Base-by-base conservation (phyloP, 2,113 vertebrate species). In the Xerus inauris region DNA sequence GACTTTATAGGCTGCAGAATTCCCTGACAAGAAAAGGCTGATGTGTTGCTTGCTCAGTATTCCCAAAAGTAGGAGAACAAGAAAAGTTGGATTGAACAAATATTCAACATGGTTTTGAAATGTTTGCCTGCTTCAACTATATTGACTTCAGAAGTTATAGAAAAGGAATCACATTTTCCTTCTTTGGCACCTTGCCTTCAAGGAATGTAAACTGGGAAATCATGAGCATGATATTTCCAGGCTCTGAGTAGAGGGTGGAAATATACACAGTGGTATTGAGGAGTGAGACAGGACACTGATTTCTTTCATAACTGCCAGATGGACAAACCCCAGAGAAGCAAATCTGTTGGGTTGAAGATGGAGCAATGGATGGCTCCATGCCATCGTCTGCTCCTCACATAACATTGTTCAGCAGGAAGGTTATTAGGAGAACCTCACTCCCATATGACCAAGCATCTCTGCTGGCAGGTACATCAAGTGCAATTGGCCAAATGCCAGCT, bases 151-250 rank as follows among this genome's bases (percentile, higher is more conserved):
- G 80, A 80, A 95, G 69, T 83, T 89, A 86, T 91, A 73, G 92
- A 87, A 96, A 95, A 91, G 28, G 62, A 91, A 80, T 92, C 75
- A 62, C 8, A 45, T 79, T 80, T 95, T 91, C 62, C 80, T 95
- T 71, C 49, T 94, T 93, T 96, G 87, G 87, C 83, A 95, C 10
- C 49, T 96, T 83, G 71, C 80, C 95, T 94, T 95, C 26, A 96
- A 71, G 54, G 57, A 93, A 80, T 83, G 47, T 30, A 67, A 92
- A 45, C 65, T 62, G 59, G 79, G 77, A 97, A 94, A 80, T 75
- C 42, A 80, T 59, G 69, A 93, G 38, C 38, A 62, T 19, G 57
- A 84, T 81, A 93, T 95, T 96, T 97, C 87, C 84, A 90, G 80
- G 16, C 51, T 94, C 26, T 92, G 76, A 92, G 32, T 8, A 81